Evolutionary conservation across 2,113 vertebrate species (phyloP), one percentile per base, ranked within the genome.

Genomic region (Geococcyx californianus): DNA sequence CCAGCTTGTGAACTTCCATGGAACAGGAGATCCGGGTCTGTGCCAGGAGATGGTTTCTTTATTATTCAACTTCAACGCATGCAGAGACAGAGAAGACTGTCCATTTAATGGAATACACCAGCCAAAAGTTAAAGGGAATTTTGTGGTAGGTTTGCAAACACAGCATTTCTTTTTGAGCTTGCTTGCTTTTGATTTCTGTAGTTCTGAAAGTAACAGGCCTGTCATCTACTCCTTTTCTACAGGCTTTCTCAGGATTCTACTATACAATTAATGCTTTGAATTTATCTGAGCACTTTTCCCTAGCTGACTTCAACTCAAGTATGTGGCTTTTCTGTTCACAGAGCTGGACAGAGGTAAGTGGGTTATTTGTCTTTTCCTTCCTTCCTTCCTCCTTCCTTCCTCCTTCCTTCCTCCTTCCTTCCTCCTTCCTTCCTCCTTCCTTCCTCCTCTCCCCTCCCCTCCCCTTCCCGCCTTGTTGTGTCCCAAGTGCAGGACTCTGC

Each of bases 171-270:
- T 42, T 49, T 12, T 38, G 23, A 80, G 28, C 38, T 78, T 54
- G 21, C 47, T 60, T 56, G 25, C 23, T 68, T 80, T 84, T 75
- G 36, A 20, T 73, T 36, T 59, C 29, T n/a, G 23, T 34, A 38
- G 12, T 26, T 76, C 75, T 56, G 69, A 88, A 70, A 85, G n/a
- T 79, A 88, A 84, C 72, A 33, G n/a, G 38, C 33, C 36, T 85
- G 47, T 78, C 49, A 45, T 72, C 8, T 55, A 7, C 19, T 77
- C 34, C 68, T 86, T 81, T 55, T 72, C 77, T 54, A 8, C 82
- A 99, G 99, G 99, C 99, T 8, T 99, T 99, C 76, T 98, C 99
- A 26, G 99, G 99, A 60, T 99, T 99, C 97, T 99, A 98, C 96
- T 99, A 97, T 54, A 98, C 98, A n/a, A 95, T 97, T 23, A 96